Evolutionary conservation across 2,888 invertebrate genomes (phyloP).

Genomic region (Trissoscelio sp.): DNA sequence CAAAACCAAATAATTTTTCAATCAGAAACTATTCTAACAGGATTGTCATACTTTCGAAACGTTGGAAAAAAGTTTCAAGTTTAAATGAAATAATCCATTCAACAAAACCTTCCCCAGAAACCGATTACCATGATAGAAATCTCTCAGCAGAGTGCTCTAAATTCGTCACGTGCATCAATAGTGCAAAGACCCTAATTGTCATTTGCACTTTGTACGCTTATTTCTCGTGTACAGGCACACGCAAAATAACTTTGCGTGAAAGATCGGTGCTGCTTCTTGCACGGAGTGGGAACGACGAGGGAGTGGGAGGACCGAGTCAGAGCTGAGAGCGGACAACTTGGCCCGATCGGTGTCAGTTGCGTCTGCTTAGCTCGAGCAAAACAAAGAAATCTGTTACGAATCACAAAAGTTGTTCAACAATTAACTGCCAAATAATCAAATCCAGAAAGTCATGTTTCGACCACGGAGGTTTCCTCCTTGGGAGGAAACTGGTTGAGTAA

Average conservation of each 20-base stretch:
- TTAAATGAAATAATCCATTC: neutral
- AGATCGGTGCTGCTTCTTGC: constrained; percentile 37
- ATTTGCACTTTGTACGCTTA: constrained; percentile 18
- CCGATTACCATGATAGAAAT: neutral
- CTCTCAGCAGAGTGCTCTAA: constrained; percentile 12
- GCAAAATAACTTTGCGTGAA: constrained; percentile 24
- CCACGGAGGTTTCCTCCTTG: neutral
- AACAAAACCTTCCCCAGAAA: neutral
- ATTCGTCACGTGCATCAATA: constrained; percentile 21
- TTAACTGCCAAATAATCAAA: neutral
- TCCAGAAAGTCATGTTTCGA: neutral
- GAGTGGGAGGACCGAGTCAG: constrained; percentile 4
- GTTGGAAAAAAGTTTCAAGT: no score
- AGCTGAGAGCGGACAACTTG: neutral
- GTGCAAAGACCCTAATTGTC: constrained; percentile 41
- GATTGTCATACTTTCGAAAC: no score
- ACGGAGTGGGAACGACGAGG: constrained; percentile 40
- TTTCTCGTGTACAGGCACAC: constrained; percentile 10
- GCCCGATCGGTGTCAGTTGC: constrained; percentile 3
- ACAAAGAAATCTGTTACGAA: neutral
- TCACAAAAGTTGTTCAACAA: neutral
- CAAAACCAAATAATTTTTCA: no score
- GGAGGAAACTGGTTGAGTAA: neutral
- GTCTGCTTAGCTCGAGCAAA: neutral
- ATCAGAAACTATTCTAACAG: no score